A percentile compares a stretch with the other conserved stretches of the same genome.
Evolutionary conservation across 1,140 invertebrate genomes (phyloP).

Genomic region (Drosophila melanica): DNA sequence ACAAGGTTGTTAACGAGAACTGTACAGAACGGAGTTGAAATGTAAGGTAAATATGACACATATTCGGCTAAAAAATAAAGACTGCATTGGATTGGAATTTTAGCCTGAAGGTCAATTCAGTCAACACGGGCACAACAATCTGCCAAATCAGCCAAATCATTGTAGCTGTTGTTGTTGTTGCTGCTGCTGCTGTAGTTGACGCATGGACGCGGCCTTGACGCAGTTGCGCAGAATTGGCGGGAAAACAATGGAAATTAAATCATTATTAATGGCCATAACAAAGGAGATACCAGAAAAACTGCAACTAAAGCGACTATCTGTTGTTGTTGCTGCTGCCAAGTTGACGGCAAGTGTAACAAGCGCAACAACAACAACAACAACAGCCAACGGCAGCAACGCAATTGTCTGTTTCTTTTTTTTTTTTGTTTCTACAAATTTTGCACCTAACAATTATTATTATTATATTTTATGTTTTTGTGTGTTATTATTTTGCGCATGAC

Average conservation of each 20-base stretch:
- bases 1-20: conserved; percentile 8
- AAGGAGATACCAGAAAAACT: conserved; percentile 43
- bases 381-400: conserved; percentile 26
- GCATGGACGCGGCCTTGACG: conserved; percentile 67
- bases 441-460: conserved; percentile 70
- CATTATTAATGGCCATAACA: conserved; percentile 69
- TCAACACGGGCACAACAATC: conserved; percentile 34
- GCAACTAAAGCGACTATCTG: conserved; percentile 1
- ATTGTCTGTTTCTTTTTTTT: conserved; percentile 30
- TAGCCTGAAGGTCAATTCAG: conserved; percentile 32
- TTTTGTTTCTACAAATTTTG: conserved; percentile 9
- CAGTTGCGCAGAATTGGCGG: conserved; percentile 44
- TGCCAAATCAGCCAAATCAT: conserved; percentile 50
- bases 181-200: conserved; percentile 38
- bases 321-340: conserved; percentile 38
- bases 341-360: conserved; percentile 68
- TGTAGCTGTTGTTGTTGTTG: conserved; percentile 22
- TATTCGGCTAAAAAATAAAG: background rate
- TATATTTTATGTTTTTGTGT: conserved; percentile 50
- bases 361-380: conserved; percentile 12
- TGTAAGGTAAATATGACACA: conserved; percentile 14
- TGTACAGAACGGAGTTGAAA: conserved; percentile 1
- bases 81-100: conserved; percentile 12
- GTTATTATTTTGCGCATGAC: conserved; percentile 78
- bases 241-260: conserved; percentile 74